These are phyloP conservation scores for Platyura marginata DNA, from an alignment of 1,140 invertebrate species.

Conservation along the genomic window DNA sequence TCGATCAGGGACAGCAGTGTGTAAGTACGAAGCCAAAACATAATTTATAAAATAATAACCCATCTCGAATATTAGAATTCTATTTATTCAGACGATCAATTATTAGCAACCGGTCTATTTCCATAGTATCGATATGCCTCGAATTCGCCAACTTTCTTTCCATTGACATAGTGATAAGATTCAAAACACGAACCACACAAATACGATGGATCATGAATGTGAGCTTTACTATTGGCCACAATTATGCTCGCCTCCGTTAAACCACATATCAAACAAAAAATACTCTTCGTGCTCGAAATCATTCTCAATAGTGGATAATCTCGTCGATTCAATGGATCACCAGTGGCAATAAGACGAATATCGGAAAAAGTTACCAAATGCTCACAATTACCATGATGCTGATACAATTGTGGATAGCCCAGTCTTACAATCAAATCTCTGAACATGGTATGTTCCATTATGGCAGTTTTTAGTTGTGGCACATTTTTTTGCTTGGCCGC, in stretches of 20 bases:
- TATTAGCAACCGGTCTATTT: neutral
- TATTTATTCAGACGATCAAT: neutral
- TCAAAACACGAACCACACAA: constrained; percentile 44
- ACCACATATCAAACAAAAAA: constrained; percentile 34
- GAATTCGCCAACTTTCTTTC: constrained; percentile 34
- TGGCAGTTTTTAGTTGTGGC: constrained; percentile 31
- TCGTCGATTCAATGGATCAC: constrained; percentile 25
- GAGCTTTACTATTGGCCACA: constrained; percentile 30
- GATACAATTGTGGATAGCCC: constrained; percentile 58
- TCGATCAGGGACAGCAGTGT: no score
- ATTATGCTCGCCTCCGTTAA: constrained; percentile 33
- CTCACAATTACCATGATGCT: constrained; percentile 79
- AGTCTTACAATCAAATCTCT: constrained; percentile 42
- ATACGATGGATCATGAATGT: constrained; percentile 45
- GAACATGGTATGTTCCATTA: constrained; percentile 42
- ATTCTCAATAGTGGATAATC: constrained; percentile 32
- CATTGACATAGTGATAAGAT: constrained; percentile 41
- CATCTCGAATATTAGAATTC: neutral
- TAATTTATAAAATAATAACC: no score
- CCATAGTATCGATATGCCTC: constrained; percentile 28
- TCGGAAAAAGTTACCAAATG: constrained; percentile 66
- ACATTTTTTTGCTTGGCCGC: constrained; percentile 26
- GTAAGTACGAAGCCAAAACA: no score
- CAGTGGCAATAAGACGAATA: constrained; percentile 31
- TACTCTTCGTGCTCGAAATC: constrained; percentile 21